Evolutionary conservation across 2,888 invertebrate species (phyloP).

Genomic region (Caradrina kadenii): DNA sequence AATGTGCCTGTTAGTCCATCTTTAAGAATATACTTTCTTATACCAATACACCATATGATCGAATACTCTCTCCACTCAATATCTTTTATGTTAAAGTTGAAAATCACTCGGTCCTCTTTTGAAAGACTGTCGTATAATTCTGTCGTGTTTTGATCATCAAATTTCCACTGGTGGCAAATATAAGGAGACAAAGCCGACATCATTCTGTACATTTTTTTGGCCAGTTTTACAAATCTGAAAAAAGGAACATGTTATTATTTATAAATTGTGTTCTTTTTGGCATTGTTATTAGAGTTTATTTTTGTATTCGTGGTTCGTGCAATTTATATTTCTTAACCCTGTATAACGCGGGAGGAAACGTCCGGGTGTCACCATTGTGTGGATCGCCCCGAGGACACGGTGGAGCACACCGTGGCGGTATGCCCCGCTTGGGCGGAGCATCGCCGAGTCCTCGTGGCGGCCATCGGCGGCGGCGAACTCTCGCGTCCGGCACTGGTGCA

Average conservation of each 20-base stretch:
- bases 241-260: background rate
- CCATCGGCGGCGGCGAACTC: too few species aligned
- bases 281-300: too few species aligned
- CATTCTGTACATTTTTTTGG: slow-evolving; percentile 6
- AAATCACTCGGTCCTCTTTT: slow-evolving; percentile 18
- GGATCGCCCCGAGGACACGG: too few species aligned
- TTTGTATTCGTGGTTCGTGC: background rate
- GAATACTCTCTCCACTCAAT: slow-evolving; percentile 22
- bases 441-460: too few species aligned
- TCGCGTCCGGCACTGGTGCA: too few species aligned
- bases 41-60: fast-evolving
- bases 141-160: slow-evolving; percentile 21
- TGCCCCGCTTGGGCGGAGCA: too few species aligned
- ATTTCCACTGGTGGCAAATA: background rate
- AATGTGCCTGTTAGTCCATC: slow-evolving; percentile 20
- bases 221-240: slow-evolving; percentile 20
- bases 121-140: slow-evolving; percentile 15
- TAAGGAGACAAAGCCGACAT: background rate
- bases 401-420: too few species aligned
- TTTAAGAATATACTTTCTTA: slow-evolving; percentile 25
- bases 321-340: too few species aligned
- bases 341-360: too few species aligned
- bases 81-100: slow-evolving; percentile 19
- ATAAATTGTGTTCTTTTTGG: too few species aligned
- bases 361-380: too few species aligned